A percentile compares a stretch with the other conserved stretches of the same genome.
These are phyloP conservation scores for Catamblyrhynchus diadema DNA, from an alignment of 2,797 vertebrate genomes.

Conservation along the genomic window DNA sequence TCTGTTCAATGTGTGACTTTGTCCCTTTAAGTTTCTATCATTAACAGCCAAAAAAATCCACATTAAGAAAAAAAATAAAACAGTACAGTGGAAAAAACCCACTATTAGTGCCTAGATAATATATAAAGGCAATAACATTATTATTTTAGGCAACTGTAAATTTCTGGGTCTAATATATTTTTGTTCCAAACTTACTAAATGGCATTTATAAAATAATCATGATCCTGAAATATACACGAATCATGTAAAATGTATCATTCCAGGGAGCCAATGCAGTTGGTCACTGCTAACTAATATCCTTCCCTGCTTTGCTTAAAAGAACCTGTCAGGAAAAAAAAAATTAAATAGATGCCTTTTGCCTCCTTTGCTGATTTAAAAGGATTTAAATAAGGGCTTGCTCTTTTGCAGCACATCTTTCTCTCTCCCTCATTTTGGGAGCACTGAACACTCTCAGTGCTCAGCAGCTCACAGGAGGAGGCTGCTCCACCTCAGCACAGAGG, in stretches of 20 bases:
- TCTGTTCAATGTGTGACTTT: background rate
- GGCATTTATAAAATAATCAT: conserved; percentile 83
- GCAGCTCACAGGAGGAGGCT: background rate
- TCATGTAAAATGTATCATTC: conserved; percentile 71
- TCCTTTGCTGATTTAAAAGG: background rate
- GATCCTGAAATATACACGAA: conserved; percentile 76
- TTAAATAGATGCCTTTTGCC: background rate
- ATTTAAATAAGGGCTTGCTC: conserved; percentile 31
- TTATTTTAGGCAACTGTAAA: conserved; percentile 78
- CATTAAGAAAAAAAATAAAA: background rate
- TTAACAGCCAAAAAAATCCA: conserved; percentile 14
- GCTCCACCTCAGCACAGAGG: background rate
- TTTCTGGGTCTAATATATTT: conserved; percentile 70
- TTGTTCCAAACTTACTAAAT: conserved; percentile 66
- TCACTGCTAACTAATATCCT: conserved; percentile 56
- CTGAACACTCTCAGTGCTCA: conserved; percentile 3
- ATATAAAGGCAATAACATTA: conserved; percentile 78
- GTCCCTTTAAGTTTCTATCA: background rate
- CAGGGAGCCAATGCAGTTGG: conserved; percentile 57
- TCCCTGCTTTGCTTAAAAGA: conserved; percentile 63
- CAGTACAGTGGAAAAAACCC: conserved; percentile 16
- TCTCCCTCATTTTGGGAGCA: background rate
- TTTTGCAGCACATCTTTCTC: background rate
- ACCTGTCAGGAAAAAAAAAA: background rate
- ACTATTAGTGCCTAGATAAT: conserved; percentile 68